A percentile compares a stretch with the other conserved stretches of the same genome.
Evolutionary conservation across 2,797 vertebrate species (phyloP).

Genomic region (Nasua narica): DNA sequence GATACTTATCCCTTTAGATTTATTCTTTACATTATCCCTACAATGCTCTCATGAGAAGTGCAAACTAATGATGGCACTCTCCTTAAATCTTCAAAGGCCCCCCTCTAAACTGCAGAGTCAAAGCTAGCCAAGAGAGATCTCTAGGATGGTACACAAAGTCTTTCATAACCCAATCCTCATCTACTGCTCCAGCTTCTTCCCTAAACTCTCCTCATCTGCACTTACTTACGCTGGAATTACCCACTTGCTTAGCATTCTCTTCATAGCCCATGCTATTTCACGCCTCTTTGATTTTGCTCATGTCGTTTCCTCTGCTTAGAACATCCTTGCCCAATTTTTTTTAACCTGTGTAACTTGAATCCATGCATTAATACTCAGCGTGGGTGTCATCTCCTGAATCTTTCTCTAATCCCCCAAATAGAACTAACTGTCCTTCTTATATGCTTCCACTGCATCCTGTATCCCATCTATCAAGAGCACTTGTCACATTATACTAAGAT

Average conservation of each 20-base stretch:
- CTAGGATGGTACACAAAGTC: neutral
- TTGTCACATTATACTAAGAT: neutral
- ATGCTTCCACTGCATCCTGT: neutral
- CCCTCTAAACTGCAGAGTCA: neutral
- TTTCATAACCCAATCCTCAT: accelerated
- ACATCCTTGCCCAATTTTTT: constrained; percentile 35
- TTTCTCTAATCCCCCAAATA: neutral
- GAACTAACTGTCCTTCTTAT: neutral
- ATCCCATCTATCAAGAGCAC: neutral
- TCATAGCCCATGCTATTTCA: constrained; percentile 15
- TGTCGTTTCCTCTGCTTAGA: constrained; percentile 36
- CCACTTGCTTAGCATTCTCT: neutral
- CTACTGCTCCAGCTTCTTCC: neutral
- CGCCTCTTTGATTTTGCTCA: constrained; percentile 12
- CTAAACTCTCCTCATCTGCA: neutral
- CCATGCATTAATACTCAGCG: neutral
- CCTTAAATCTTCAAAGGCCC: neutral
- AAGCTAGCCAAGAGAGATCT: neutral
- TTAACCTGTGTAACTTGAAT: neutral
- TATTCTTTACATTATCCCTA: neutral
- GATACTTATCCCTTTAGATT: neutral
- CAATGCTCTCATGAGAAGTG: neutral
- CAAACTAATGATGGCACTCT: neutral
- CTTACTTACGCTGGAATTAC: neutral
- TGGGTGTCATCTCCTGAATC: neutral